A percentile compares a stretch with the other conserved stretches of the same genome.
Conservation (phyloP, 2,113 vertebrate genomes). For the Eidolon helvum region DNA sequence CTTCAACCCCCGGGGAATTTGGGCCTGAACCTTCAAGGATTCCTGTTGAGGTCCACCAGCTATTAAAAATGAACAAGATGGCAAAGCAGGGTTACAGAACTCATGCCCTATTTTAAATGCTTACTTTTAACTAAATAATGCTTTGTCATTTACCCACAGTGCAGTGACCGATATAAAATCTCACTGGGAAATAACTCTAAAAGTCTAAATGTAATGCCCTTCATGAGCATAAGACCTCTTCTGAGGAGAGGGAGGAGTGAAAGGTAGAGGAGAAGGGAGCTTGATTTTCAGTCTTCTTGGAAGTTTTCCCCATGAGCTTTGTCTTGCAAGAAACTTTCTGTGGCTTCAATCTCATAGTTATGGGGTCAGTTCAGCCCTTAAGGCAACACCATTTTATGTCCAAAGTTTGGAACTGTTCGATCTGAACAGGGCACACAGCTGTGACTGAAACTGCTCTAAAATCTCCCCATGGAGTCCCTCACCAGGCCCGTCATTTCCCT, state of each 20-base stretch:
- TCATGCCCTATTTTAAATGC: not conserved
- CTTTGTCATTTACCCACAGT: not conserved
- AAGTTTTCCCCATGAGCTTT: not conserved
- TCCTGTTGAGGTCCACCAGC: not conserved
- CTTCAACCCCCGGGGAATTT: not conserved
- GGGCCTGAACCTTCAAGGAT: not conserved
- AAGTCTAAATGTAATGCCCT: not conserved
- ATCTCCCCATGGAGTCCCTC: not conserved
- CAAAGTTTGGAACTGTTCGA: not conserved
- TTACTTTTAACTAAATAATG: not conserved
- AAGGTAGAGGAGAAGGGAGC: not conserved
- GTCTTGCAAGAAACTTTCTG: not conserved
- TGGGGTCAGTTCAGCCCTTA: not conserved
- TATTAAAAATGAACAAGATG: not conserved
- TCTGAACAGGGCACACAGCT: not conserved
- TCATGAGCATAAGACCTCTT: not conserved
- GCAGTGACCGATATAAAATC: not conserved
- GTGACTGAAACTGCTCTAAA: not conserved
- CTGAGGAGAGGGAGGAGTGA: not conserved
- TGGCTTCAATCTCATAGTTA: rapidly evolving
- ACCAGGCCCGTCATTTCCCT: not conserved
- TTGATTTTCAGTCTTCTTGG: not conserved
- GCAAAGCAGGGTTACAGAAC: not conserved
- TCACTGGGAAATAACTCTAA: not conserved
- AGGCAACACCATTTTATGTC: not conserved